Evolutionary conservation across 2,888 invertebrate species (phyloP), one percentile per base, ranked within the genome.

Genomic region (Urechis unicinctus): DNA sequence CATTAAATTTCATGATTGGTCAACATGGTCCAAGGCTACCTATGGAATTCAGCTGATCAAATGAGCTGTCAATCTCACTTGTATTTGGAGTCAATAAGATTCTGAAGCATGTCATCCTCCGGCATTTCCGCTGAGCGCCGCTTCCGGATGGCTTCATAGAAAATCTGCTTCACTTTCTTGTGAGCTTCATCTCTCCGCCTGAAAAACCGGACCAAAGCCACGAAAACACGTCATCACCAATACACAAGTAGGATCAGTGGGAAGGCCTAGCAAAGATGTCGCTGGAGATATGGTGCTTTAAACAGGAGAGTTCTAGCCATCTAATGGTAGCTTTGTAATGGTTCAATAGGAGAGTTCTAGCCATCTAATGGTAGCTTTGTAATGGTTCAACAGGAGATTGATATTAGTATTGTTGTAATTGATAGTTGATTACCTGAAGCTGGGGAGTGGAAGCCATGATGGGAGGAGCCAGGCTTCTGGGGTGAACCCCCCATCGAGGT

Each of bases 401-500:
- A n/a, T n/a, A n/a, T n/a, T n/a, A n/a, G n/a, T n/a, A 17, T 17
- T 41, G 41, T 45, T 13, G 6, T 9, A 9, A 13, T 6, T 17
- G 22, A 48, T 6, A 28, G 43, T 24, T 50, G n/a, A n/a, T 28
- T 26, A 67, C 67, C 68, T 67, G 64, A 71, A 71, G 55, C 67
- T 68, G 5, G 71, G 71, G 13, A 72, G 59, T 5, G 72, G 72
- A 9, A 72, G 55, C 71, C 72, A 73, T n/a, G 66, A 59, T n/a
- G 72, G 72, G 13, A 72, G 62, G 13, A 72, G 65, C 72, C 72
- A 72, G 25, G 71, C 72, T 50, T 61, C 52, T 25, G 61, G 65
- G 26, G 66, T 66, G 55, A 73, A 72, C 0, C 73, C 71, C 5
- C 69, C 70, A 59, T 71, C 72, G 50, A 73, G 61, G 52, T 73